Conservation (phyloP, 2,113 vertebrate genomes). For the Pterocles burchelli region DNA sequence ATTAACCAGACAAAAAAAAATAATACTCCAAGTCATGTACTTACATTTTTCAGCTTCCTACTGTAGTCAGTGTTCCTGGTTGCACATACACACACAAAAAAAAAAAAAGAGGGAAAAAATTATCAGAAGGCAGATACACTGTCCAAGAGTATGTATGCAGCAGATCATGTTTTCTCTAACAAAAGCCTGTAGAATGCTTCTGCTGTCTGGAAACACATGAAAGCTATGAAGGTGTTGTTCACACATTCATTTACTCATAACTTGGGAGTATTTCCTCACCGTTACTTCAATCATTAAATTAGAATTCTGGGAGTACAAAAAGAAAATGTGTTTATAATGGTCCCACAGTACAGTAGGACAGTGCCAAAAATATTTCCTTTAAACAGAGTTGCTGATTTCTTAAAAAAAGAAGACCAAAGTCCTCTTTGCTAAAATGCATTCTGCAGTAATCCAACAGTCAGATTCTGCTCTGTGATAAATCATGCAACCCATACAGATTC, state of each 20-base stretch:
- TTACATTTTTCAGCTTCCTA: slow-evolving; percentile 96
- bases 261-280: slow-evolving; percentile 40
- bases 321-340: slow-evolving; percentile 12
- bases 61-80: slow-evolving; percentile 85
- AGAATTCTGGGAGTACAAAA: slow-evolving; percentile 19
- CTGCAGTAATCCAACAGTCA: neutral
- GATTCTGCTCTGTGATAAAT: neutral
- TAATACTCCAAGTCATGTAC: slow-evolving; percentile 67
- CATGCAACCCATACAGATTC: neutral
- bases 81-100: neutral
- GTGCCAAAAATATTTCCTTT: slow-evolving; percentile 4
- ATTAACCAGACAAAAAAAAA: neutral
- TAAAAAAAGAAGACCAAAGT: neutral
- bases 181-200: slow-evolving; percentile 11
- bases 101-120: neutral
- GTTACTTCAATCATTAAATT: slow-evolving; percentile 33
- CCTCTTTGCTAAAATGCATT: neutral
- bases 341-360: slow-evolving; percentile 8
- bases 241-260: slow-evolving; percentile 48
- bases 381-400: neutral
- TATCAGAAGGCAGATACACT: slow-evolving; percentile 57
- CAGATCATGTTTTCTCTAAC: slow-evolving; percentile 17
- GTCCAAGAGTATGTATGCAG: slow-evolving; percentile 26
- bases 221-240: slow-evolving; percentile 33
- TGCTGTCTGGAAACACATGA: slow-evolving; percentile 38